Evolutionary conservation across 2,113 vertebrate genomes (phyloP).

Genomic region (Callipepla californica): DNA sequence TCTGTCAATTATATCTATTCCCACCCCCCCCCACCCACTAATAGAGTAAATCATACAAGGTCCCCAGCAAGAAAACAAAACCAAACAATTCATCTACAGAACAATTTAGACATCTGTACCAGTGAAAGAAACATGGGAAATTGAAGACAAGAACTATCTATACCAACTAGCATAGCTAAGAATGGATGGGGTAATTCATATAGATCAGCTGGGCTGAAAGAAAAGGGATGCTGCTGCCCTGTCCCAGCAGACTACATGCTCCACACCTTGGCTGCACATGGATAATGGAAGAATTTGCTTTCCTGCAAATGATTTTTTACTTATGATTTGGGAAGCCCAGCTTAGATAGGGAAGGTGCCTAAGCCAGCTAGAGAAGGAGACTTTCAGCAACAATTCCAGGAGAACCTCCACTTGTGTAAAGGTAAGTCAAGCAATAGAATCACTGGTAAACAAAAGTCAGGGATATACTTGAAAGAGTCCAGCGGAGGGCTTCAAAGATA

Average conservation of each 20-base stretch:
- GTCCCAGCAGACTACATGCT: not conserved
- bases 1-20: not conserved
- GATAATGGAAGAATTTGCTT: no score
- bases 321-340: not conserved
- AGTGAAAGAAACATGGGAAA: not conserved
- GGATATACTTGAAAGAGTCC: no score
- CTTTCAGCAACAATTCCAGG: not conserved
- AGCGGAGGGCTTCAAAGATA: no score
- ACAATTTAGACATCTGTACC: not conserved
- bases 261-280: not conserved
- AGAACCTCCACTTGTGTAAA: not conserved
- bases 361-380: not conserved
- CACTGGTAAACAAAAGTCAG: no score
- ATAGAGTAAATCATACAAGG: not conserved
- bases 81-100: not conserved
- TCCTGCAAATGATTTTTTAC: no score
- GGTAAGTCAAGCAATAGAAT: not conserved
- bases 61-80: not conserved
- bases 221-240: not conserved
- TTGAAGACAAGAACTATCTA: not conserved
- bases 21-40: not conserved
- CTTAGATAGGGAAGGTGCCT: not conserved
- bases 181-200: not conserved
- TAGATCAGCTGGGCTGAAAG: not conserved
- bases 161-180: not conserved